Percentiles rank a stretch among this genome's conserved stretches.
phyloP scores from a whole-genome alignment of 2,113 vertebrate species.

The Potamarius usumacintae region DNA sequence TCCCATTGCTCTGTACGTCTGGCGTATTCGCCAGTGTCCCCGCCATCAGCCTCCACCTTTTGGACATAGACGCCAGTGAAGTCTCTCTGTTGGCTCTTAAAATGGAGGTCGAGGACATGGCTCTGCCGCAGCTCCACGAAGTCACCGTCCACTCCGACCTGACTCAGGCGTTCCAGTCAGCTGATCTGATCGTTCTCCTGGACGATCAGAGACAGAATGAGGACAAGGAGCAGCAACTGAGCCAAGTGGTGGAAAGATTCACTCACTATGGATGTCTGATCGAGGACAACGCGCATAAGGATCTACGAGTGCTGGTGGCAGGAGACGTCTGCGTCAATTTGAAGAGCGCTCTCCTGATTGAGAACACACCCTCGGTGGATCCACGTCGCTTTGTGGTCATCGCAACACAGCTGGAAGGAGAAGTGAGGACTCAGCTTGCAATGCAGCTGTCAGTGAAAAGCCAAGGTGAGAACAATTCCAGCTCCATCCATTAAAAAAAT shows the following conservation, averaged over 20 bases:
- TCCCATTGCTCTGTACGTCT: constrained; percentile 77
- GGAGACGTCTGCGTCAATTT: constrained; percentile 80
- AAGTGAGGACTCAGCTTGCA: constrained; percentile 78
- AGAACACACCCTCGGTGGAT: constrained; percentile 64
- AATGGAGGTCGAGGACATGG: constrained; percentile 78
- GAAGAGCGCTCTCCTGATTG: constrained; percentile 74
- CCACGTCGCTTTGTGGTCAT: constrained; percentile 75
- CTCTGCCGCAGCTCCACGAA: constrained; percentile 68
- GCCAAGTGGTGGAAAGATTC: constrained; percentile 68
- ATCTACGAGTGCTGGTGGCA: constrained; percentile 80
- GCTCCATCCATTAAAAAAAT: background rate
- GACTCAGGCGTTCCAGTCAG: constrained; percentile 77
- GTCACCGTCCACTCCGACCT: constrained; percentile 73
- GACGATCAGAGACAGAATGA: constrained; percentile 66
- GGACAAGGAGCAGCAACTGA: constrained; percentile 54
- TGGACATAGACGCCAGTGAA: constrained; percentile 66
- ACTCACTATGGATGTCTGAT: constrained; percentile 76
- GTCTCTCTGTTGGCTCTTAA: constrained; percentile 65
- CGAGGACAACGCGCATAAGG: constrained; percentile 72
- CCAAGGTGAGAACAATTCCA: constrained; percentile 68
- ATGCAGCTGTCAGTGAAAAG: constrained; percentile 73
- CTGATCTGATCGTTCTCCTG: constrained; percentile 81
- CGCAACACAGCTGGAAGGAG: constrained; percentile 76
- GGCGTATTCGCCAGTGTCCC: constrained; percentile 74
- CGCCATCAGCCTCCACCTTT: constrained; percentile 79